These are phyloP conservation scores for Arenaria interpres DNA, from an alignment of 2,113 vertebrate genomes.

Conservation along the genomic window DNA sequence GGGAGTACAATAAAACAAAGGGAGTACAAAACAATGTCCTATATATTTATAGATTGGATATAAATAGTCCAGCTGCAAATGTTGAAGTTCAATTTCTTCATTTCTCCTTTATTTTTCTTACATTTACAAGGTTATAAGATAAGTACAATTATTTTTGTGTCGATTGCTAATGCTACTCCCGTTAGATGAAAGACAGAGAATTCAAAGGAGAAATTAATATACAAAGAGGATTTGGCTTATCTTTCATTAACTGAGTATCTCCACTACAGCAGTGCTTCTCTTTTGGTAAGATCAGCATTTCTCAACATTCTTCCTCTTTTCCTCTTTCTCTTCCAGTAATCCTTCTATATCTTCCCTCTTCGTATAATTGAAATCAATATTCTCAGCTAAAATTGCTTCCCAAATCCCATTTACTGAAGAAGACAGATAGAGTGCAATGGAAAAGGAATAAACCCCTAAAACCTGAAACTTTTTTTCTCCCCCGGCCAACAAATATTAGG, in stretches of 20 bases:
- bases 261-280: not conserved
- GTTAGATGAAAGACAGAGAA: not conserved
- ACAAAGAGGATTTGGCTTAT: not conserved
- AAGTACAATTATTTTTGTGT: not conserved
- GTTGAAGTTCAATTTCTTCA: not conserved
- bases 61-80: constrained; percentile 20
- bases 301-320: not conserved
- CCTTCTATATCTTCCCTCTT: not conserved
- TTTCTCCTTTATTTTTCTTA: not conserved
- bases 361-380: not conserved
- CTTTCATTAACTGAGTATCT: not conserved
- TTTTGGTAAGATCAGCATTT: not conserved
- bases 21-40: not conserved
- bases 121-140: not conserved
- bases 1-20: not conserved
- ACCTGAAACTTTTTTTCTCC: not conserved
- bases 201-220: not conserved
- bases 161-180: not conserved
- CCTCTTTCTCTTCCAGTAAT: not conserved
- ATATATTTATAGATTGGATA: constrained; percentile 1
- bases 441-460: not conserved
- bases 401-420: not conserved
- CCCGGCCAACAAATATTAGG: not conserved
- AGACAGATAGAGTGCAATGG: not conserved
- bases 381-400: not conserved